These are phyloP conservation scores for Diachrysia chrysitis DNA, from an alignment of 2,888 invertebrate genomes.

Conservation along the genomic window DNA sequence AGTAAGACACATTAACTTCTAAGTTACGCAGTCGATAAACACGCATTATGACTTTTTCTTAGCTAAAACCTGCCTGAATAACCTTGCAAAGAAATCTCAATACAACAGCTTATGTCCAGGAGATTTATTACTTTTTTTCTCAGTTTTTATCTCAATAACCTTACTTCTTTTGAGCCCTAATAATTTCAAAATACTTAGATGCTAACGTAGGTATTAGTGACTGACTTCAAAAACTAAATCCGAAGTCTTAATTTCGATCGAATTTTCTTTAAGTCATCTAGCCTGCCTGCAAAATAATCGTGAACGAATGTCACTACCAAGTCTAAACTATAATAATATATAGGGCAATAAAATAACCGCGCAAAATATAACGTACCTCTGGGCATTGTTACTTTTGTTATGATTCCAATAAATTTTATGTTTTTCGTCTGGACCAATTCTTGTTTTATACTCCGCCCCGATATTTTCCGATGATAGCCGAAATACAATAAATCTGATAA, in stretches of 20 bases:
- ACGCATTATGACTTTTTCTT: neutral
- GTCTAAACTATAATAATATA: conserved; percentile 60
- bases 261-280: neutral
- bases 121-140: neutral
- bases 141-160: neutral
- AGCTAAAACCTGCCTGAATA: neutral
- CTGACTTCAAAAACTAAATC: neutral
- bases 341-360: conserved; percentile 67
- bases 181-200: neutral
- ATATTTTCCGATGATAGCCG: conserved; percentile 58
- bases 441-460: conserved; percentile 64
- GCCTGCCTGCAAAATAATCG: conserved; percentile 1
- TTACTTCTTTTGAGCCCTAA: neutral
- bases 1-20: too few species aligned
- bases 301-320: conserved; percentile 37
- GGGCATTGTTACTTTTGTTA: conserved; percentile 69
- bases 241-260: neutral
- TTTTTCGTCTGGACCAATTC: conserved; percentile 68
- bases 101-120: neutral
- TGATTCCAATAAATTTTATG: conserved; percentile 76
- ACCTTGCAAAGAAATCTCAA: neutral
- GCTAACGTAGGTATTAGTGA: neutral
- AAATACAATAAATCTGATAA: conserved; percentile 71
- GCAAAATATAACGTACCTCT: conserved; percentile 58
- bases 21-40: neutral